Evolutionary conservation across 2,797 vertebrate genomes (phyloP), one percentile per base, ranked within the genome.

Genomic region (Centroberyx gerrardi): DNA sequence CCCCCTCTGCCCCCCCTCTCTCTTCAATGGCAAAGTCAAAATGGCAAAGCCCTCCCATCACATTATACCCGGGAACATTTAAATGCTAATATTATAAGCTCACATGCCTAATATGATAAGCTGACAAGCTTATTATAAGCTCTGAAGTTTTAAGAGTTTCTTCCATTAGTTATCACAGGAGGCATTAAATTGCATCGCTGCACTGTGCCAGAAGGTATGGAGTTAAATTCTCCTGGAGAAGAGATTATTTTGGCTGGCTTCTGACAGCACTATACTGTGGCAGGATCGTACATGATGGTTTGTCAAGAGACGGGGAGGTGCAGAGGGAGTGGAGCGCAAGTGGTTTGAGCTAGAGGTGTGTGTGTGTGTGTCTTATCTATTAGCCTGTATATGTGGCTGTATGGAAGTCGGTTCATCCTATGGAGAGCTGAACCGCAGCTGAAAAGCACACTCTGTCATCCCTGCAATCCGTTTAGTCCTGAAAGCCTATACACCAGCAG

Each of bases 11-110:
- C 74, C 81, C 9, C 69, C 56, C 73, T 79, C 84, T 76, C 85
- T 93, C 86, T 69, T 90, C 87, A 92, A 80, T 84, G 78, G 84
- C 86, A 85, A 85, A 93, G 93, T 92, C 91, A 92, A 92, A 92
- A 93, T 83, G 90, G 86, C 89, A 90, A 88, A 91, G 85, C 90
- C 86, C 84, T 88, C 93, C 92, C 94, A 94, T 95, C 92, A 95
- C 93, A 94, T 95, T 95, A 93, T 92, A 92, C 87, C 87, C 54
- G 54, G 81, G 92, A 93, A 95, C 92, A 95, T 95, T 94, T 95
- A 95, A 95, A 96, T 96, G 94, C 94, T 95, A 95, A 96, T 96
- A 94, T 95, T 89, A 94, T 96, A 95, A 96, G 95, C 95, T 95
- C 95, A 95, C 94, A 95, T 92, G 93, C 90, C 94, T 96, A 95